Evolutionary conservation across 53 echinoderm and acorn worm genomes (phyloP).

Genomic region (Echinometra lucunter): DNA sequence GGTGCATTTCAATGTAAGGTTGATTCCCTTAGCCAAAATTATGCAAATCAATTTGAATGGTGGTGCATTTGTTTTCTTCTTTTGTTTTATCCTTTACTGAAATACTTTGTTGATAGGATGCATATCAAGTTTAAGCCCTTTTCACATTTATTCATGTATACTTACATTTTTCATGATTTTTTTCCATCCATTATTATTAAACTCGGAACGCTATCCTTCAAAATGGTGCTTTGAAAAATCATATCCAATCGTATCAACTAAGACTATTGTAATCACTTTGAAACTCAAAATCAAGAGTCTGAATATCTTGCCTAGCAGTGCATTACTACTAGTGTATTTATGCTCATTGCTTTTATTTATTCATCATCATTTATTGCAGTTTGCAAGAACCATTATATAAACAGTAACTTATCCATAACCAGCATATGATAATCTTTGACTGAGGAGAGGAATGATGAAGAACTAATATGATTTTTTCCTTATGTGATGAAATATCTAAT

Average conservation of each 20-base stretch:
- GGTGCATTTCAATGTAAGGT: not conserved
- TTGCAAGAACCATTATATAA: not conserved
- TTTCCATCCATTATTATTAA: not conserved
- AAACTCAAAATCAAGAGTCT: slow-evolving; percentile 22
- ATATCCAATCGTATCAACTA: not conserved
- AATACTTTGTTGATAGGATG: slow-evolving; percentile 5
- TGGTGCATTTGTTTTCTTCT: slow-evolving; percentile 8
- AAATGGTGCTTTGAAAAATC: not conserved
- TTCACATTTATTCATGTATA: not conserved
- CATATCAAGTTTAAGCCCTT: not conserved
- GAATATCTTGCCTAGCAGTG: slow-evolving; percentile 30
- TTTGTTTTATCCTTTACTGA: slow-evolving; percentile 15
- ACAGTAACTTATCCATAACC: not conserved
- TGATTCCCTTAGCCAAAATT: not conserved
- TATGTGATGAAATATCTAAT: no score
- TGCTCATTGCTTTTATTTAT: not conserved
- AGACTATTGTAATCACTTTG: not conserved
- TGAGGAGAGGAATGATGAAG: not conserved
- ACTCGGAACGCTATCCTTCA: not conserved
- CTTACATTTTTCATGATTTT: not conserved
- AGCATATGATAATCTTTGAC: not conserved
- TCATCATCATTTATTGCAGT: not conserved
- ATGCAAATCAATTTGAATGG: slow-evolving; percentile 28
- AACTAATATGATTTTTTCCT: no score
- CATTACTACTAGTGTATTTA: not conserved